These are phyloP conservation scores for Drosophila athabasca DNA, from an alignment of 1,140 invertebrate species.

Conservation along the genomic window DNA sequence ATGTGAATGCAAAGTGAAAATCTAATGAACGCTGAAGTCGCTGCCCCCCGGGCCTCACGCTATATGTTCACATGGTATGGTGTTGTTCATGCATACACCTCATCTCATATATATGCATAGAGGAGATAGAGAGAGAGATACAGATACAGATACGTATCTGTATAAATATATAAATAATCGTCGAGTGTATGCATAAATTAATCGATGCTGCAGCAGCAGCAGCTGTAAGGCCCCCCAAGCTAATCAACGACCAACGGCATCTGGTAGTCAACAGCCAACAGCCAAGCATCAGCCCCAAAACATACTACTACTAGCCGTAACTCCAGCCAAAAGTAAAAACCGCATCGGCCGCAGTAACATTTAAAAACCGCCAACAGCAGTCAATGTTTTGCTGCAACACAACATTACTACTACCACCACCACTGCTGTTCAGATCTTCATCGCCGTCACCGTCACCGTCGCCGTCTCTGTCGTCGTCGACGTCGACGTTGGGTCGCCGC, in stretches of 20 bases:
- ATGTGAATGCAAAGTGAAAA: conserved; percentile 77
- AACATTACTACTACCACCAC: neutral
- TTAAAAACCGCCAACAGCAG: conserved; percentile 37
- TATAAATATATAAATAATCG: conserved; percentile 23
- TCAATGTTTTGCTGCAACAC: conserved; percentile 53
- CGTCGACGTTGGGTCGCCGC: neutral
- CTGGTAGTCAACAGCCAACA: conserved; percentile 22
- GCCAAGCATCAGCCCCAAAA: conserved; percentile 24
- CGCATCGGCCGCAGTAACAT: conserved; percentile 17
- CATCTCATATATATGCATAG: conserved; percentile 1
- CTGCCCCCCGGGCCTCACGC: conserved; percentile 24
- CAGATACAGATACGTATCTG: conserved; percentile 7
- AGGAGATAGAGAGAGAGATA: neutral
- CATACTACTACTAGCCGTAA: conserved; percentile 3
- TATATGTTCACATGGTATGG: conserved; percentile 21
- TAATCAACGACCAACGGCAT: conserved; percentile 37
- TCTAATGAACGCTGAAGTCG: conserved; percentile 39
- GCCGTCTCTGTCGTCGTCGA: too few species aligned
- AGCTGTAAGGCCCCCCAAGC: neutral
- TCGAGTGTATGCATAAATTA: conserved; percentile 49
- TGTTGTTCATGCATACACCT: neutral
- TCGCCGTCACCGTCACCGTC: too few species aligned
- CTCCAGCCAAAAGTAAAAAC: conserved; percentile 7
- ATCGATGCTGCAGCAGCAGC: conserved; percentile 26
- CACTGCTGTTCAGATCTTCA: neutral